Conservation (phyloP, 37 sponge, comb jelly and placozoan species). For the Haliclona indistincta region DNA sequence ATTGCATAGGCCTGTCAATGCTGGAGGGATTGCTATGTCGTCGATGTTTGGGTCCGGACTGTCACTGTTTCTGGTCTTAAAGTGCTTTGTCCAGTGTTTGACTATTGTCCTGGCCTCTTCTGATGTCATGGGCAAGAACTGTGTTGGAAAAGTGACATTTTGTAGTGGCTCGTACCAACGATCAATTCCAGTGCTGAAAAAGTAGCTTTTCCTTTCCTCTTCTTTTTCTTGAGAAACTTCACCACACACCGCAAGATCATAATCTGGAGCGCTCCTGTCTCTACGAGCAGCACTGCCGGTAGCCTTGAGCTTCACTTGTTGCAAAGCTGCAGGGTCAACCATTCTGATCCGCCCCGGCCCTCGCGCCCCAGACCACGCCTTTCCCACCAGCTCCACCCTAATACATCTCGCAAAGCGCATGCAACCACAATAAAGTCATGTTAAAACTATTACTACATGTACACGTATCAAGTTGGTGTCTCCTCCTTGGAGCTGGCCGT, state of each 20-base stretch:
- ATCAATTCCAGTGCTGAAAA: constrained; percentile 42
- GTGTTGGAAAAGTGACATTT: constrained; percentile 17
- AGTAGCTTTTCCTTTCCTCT: constrained; percentile 19
- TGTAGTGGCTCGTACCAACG: constrained; percentile 24
- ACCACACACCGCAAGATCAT: background rate
- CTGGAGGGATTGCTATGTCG: background rate
- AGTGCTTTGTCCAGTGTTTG: constrained; percentile 9
- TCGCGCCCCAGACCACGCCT: too few relatives aligned
- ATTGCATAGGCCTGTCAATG: background rate
- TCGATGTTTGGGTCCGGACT: background rate
- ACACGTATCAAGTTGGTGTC: too few relatives aligned
- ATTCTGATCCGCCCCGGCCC: background rate
- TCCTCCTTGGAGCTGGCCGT: too few relatives aligned
- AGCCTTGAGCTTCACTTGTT: constrained; percentile 30
- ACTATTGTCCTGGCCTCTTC: constrained; percentile 27
- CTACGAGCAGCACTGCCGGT: background rate
- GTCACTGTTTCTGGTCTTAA: constrained; percentile 8
- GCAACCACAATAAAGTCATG: too few relatives aligned
- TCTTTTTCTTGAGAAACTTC: constrained; percentile 25
- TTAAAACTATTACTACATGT: too few relatives aligned
- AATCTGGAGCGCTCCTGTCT: constrained; percentile 46
- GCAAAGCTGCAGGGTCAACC: constrained; percentile 5
- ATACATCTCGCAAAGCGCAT: too few relatives aligned
- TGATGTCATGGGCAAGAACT: constrained; percentile 14
- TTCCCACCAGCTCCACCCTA: too few relatives aligned